Conservation (phyloP, 2,888 invertebrate species). For the Cantharis rustica region DNA sequence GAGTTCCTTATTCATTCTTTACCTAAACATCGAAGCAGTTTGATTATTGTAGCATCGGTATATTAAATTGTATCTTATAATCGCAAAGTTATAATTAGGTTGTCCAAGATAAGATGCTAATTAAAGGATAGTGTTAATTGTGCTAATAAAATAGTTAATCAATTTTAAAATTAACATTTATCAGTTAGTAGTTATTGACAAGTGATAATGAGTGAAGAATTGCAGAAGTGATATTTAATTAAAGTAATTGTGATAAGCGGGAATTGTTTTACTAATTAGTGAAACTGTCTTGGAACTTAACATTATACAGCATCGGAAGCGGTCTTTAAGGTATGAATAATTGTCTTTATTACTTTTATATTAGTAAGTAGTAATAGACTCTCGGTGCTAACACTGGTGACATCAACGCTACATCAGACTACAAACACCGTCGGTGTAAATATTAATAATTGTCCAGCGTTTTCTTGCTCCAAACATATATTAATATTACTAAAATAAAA, state of each 20-base stretch:
- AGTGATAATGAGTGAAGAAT: conserved; percentile 37
- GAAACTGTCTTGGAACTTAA: background rate
- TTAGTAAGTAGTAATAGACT: background rate
- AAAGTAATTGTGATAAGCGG: conserved; percentile 18
- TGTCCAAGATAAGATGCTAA: background rate
- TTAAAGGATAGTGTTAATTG: background rate
- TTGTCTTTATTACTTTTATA: background rate
- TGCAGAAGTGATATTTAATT: conserved; percentile 28
- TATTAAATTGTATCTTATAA: background rate
- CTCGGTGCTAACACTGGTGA: conserved; percentile 8
- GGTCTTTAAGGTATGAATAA: conserved; percentile 11
- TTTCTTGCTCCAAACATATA: background rate
- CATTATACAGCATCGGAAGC: conserved; percentile 5
- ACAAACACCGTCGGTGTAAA: conserved; percentile 19
- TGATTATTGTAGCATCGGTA: conserved; percentile 24
- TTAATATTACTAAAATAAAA: background rate
- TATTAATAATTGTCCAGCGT: background rate
- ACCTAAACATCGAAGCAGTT: conserved; percentile 42
- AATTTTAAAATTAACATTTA: conserved; percentile 50
- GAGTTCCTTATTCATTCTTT: conserved; percentile 53
- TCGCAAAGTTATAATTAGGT: background rate
- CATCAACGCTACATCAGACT: conserved; percentile 10
- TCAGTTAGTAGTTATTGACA: conserved; percentile 35
- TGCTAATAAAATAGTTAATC: conserved; percentile 6
- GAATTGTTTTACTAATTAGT: conserved; percentile 8